A percentile compares a stretch with the other conserved stretches of the same genome.
Conservation (phyloP, 2,113 vertebrate genomes). For the Myodes glareolus region DNA sequence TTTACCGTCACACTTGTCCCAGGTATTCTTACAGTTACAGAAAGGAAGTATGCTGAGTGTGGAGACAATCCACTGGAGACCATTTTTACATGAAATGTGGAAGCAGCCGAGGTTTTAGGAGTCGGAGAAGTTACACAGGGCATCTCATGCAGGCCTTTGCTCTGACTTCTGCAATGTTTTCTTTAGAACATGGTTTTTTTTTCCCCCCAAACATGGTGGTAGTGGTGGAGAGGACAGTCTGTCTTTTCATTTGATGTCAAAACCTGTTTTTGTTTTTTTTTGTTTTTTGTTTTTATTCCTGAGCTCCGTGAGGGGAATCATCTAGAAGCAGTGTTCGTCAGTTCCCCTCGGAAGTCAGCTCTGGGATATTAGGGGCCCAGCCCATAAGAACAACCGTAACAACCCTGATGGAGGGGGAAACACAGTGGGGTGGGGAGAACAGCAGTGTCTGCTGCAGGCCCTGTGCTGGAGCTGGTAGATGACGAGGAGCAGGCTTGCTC, state of each 20-base stretch:
- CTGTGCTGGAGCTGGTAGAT: neutral
- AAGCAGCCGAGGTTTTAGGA: neutral
- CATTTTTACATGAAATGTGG: neutral
- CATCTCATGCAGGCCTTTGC: neutral
- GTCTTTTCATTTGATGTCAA: constrained; percentile 7
- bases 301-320: neutral
- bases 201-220: too few species aligned
- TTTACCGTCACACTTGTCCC: neutral
- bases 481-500: neutral
- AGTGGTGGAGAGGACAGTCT: neutral
- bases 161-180: neutral
- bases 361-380: neutral
- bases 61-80: neutral
- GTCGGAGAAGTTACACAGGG: neutral
- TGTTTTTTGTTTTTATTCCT: too few species aligned
- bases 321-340: neutral
- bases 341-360: neutral
- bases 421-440: neutral
- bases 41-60: neutral
- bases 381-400: neutral
- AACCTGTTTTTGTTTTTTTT: neutral
- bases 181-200: neutral
- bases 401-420: neutral
- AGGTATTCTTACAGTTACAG: neutral
- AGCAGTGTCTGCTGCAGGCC: neutral